Evolutionary conservation across 2,113 vertebrate genomes (phyloP).

Genomic region (Elephantulus edwardii): DNA sequence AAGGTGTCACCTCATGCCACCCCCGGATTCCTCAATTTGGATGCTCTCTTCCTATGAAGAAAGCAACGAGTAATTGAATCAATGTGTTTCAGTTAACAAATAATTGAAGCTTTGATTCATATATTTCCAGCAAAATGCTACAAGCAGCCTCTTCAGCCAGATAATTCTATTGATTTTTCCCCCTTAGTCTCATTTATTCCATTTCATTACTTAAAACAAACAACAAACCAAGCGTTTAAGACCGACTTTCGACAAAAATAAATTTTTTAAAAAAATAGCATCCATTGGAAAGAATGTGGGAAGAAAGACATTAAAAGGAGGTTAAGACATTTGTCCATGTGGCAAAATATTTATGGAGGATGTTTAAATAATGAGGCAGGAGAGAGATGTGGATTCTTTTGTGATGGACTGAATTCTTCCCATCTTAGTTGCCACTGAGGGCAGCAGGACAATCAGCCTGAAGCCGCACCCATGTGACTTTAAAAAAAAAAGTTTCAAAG

Average conservation of each 20-base stretch:
- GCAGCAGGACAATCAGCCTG: too few species aligned
- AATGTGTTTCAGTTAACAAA: conserved; percentile 8
- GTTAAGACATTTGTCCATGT: background rate
- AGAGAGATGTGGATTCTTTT: background rate
- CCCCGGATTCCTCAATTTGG: conserved; percentile 47
- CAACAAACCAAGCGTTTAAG: background rate
- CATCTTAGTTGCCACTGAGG: background rate
- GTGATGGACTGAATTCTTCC: background rate
- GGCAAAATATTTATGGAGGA: background rate
- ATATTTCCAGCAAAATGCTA: conserved; percentile 30
- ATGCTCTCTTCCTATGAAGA: conserved; percentile 28
- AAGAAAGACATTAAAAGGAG: conserved; percentile 29
- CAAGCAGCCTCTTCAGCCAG: conserved; percentile 2
- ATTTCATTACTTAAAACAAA: conserved; percentile 34
- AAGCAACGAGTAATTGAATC: background rate
- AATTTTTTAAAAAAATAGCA: background rate
- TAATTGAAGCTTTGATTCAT: background rate
- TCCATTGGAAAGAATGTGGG: background rate
- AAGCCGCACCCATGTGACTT: background rate
- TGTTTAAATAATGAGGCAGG: background rate
- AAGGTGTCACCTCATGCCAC: background rate
- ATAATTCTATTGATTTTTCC: conserved; percentile 33
- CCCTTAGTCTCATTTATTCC: conserved; percentile 36
- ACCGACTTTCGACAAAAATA: background rate
- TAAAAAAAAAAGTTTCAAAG: background rate